Conservation (phyloP, 2,888 invertebrate species). For the Scaeva pyrastri region DNA sequence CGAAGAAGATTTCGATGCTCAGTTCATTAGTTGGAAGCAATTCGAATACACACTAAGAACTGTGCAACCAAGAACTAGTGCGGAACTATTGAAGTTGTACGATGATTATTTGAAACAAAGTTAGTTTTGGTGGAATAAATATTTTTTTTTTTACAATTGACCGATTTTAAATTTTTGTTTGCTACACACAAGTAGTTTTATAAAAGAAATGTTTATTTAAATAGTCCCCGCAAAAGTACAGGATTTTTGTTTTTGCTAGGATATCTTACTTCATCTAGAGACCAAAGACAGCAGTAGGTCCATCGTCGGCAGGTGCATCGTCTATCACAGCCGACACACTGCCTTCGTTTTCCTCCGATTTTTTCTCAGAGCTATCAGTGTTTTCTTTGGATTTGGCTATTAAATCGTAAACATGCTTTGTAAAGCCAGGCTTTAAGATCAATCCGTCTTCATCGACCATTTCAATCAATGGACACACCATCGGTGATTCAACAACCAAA, state of each 20-base stretch:
- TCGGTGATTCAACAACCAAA: slow-evolving; percentile 95
- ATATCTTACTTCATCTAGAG: slow-evolving; percentile 21
- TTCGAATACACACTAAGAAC: slow-evolving; percentile 89
- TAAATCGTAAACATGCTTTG: slow-evolving; percentile 11
- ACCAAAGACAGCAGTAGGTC: slow-evolving; percentile 38
- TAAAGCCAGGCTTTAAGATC: slow-evolving; percentile 81
- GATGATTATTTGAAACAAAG: slow-evolving; percentile 81
- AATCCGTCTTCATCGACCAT: slow-evolving; percentile 93
- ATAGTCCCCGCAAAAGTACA: neutral
- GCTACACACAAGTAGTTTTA: neutral
- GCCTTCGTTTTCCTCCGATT: slow-evolving; percentile 3
- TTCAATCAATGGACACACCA: slow-evolving; percentile 93
- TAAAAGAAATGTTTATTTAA: slow-evolving; percentile 32
- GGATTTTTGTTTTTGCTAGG: no score
- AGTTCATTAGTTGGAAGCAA: slow-evolving; percentile 87
- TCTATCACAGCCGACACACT: slow-evolving; percentile 21
- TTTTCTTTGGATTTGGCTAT: slow-evolving; percentile 23
- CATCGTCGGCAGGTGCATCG: slow-evolving; percentile 29
- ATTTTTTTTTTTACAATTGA: no score
- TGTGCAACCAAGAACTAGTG: slow-evolving; percentile 91
- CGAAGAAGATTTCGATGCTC: slow-evolving; percentile 89
- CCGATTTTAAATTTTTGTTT: no score
- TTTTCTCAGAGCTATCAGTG: neutral
- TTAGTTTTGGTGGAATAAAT: neutral
- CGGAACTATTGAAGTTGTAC: slow-evolving; percentile 89